Evolutionary conservation across 2,797 vertebrate genomes (phyloP), one percentile per base, ranked within the genome.

Genomic region (Alauda arvensis): DNA sequence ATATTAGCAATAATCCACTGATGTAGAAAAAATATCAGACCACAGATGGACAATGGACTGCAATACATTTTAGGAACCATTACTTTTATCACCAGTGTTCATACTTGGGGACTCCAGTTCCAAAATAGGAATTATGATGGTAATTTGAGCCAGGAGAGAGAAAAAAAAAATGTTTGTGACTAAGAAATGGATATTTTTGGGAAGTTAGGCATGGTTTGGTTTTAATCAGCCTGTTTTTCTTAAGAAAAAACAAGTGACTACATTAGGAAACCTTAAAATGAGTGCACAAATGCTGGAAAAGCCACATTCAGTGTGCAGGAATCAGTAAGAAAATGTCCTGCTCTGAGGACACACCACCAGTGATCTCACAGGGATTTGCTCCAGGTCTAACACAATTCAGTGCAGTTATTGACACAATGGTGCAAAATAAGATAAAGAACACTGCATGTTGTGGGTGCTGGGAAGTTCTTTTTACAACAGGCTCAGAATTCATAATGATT

Each of bases 251-350:
- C 3, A 42, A 63, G 29, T 42, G 34, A 18, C 0, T 33, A 8
- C 18, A n/a, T 19, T 13, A 31, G 56, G 37, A n/a, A 66, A 59
- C 16, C 51, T 19, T 8, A 55, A 77, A 37, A n/a, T 40, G 29
- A 69, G 15, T 13, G 61, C 31, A 39, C 4, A 79, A 61, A 52
- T 11, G 26, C 43, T 46, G 40, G 28, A 31, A 61, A 83, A 65
- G 3, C 1, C 2, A 0, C n/a, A 29, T 9, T 49, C 14, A 17
- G 7, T 29, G 42, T 39, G 60, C 10, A 52, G 51, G 10, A 31
- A 61, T 7, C 15, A 68, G n/a, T 16, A 8, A 39, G 26, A 34
- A 71, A 74, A 26, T n/a, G 31, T 25, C 46, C 34, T 46, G 15
- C 51, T 57, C 55, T 77, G 49, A 79, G 46, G n/a, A 51, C 14